A percentile compares a stretch with the other conserved stretches of the same genome.
phyloP scores from a whole-genome alignment of 2,113 vertebrate species.

The Pelusios castaneus region DNA sequence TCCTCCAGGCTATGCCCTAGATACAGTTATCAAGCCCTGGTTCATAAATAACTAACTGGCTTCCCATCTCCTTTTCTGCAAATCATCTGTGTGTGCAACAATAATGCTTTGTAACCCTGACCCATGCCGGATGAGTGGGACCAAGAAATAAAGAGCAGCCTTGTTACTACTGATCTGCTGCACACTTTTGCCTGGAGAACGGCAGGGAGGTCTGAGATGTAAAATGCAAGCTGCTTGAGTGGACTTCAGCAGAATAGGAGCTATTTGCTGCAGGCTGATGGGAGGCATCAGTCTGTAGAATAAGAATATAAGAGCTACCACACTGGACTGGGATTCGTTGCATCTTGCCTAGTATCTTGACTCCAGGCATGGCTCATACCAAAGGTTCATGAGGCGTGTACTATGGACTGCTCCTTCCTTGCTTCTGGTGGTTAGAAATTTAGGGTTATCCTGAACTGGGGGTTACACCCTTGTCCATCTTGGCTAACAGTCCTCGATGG shows the following conservation, averaged over 20 bases:
- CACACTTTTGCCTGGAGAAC: neutral
- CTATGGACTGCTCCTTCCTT: too few relatives aligned
- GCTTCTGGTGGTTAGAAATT: neutral
- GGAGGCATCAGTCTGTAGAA: neutral
- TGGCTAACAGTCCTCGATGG: neutral
- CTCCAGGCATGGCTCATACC: neutral
- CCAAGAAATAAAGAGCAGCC: neutral
- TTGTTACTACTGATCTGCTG: neutral
- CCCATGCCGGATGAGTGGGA: neutral
- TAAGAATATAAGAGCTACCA: neutral
- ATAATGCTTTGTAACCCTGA: neutral
- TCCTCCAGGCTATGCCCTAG: accelerated
- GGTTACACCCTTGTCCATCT: neutral
- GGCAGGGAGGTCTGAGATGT: neutral
- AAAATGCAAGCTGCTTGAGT: neutral
- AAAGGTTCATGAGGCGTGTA: neutral
- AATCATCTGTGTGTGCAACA: accelerated
- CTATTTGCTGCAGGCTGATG: neutral
- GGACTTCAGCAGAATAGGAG: neutral
- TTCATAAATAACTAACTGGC: accelerated
- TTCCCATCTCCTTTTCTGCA: neutral
- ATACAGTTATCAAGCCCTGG: neutral
- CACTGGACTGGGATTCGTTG: neutral
- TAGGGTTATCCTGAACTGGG: neutral
- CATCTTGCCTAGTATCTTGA: neutral